Conservation (phyloP, 2,797 vertebrate species). For the Cyprinodon diabolis region DNA sequence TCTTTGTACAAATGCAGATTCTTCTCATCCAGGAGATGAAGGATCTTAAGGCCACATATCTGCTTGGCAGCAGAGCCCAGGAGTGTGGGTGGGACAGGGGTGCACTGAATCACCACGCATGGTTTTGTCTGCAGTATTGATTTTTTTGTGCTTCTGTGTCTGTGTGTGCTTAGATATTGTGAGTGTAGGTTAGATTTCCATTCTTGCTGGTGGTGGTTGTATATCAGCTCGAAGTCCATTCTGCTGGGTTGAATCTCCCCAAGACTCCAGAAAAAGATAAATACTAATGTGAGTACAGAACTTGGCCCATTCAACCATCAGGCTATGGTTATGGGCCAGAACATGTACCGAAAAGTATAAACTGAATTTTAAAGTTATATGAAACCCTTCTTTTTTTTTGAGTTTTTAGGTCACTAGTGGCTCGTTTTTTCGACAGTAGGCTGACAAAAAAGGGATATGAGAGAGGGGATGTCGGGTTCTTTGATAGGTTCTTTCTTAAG, state of each 20-base stretch:
- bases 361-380: no score
- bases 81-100: slow-evolving; percentile 60
- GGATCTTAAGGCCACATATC: slow-evolving; percentile 51
- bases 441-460: no score
- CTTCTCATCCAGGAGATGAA: slow-evolving; percentile 47
- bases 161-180: slow-evolving; percentile 17
- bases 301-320: neutral
- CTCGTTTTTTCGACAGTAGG: no score
- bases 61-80: slow-evolving; percentile 44
- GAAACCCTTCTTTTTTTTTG: no score
- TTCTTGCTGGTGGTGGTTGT: slow-evolving; percentile 44
- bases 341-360: no score
- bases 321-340: no score
- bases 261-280: slow-evolving; percentile 27
- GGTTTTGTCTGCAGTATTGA: slow-evolving; percentile 68
- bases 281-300: slow-evolving; percentile 4
- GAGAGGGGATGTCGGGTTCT: no score
- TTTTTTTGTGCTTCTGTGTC: slow-evolving; percentile 38
- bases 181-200: slow-evolving; percentile 49
- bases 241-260: slow-evolving; percentile 24
- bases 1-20: slow-evolving; percentile 34
- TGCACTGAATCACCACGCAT: slow-evolving; percentile 69
- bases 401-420: no score
- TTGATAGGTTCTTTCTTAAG: no score
- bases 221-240: slow-evolving; percentile 54